Evolutionary conservation across 2,888 invertebrate genomes (phyloP), one percentile per base, ranked within the genome.

Genomic region (Melanargia galathea): DNA sequence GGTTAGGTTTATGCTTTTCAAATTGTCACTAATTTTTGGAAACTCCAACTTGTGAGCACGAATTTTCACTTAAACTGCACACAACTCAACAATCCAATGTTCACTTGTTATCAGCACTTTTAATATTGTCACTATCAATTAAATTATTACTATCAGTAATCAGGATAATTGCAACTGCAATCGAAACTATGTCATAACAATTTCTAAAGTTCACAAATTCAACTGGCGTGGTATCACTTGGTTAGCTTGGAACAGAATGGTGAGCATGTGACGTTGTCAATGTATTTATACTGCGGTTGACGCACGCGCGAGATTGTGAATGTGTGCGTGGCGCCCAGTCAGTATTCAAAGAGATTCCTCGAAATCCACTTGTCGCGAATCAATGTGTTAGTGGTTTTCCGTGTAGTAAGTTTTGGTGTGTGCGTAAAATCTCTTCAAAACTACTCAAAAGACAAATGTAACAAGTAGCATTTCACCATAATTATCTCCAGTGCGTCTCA

Each of bases 141-240:
- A 2, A 11, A 13, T 38, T 38, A 38, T 59, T 49, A 52, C 60
- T 46, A 45, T 66, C 62, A 68, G 45, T 58, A 60, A 55, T 62
- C 62, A 51, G 59, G 46, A 54, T 45, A 57, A 52, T 22, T 57
- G 54, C 59, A 63, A 57, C 16, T 49, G 52, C 60, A 64, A 66
- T 70, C 74, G 74, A 70, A 75, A 73, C 71, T 79, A 83, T 90
- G 90, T 88, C 90, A 87, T 89, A 90, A 90, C 78, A 75, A 88
- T 90, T 89, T 87, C 88, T 87, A 84, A 85, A 86, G 73, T 82
- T 81, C 67, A 69, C 70, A 66, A 71, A 63, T 64, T 65, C 69
- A 75, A 79, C 76, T 63, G 71, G 74, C 89, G 86, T 84, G 71
- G 62, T 70, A 0, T 76, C 65, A 68, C 81, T 78, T 70, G 66